A percentile compares a stretch with the other conserved stretches of the same genome.
These are phyloP conservation scores for Meriones psammophilus DNA, from an alignment of 2,797 vertebrate genomes.

Conservation along the genomic window DNA sequence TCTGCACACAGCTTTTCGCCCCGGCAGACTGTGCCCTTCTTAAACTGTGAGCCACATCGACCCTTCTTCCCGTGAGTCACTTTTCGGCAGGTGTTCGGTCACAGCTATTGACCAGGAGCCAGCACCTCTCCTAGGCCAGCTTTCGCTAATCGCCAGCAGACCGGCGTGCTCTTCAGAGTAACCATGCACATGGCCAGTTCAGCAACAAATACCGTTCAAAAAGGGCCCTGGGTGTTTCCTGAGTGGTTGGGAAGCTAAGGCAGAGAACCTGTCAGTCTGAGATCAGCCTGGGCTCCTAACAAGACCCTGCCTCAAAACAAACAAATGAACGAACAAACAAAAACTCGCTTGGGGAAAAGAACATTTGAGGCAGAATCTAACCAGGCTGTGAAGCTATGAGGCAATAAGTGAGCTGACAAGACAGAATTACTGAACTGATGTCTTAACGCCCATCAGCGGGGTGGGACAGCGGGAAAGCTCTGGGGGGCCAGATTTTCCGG, in stretches of 20 bases:
- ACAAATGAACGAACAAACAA: background rate
- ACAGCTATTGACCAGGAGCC: background rate
- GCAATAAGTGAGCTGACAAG: background rate
- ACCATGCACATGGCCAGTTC: background rate
- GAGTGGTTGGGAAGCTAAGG: background rate
- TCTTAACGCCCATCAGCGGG: background rate
- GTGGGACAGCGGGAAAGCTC: background rate
- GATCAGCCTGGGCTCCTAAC: background rate
- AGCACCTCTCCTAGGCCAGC: background rate
- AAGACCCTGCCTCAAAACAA: background rate
- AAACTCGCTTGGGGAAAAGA: conserved; percentile 5
- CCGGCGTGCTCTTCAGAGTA: background rate
- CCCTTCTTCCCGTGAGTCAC: background rate
- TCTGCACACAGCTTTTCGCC: background rate
- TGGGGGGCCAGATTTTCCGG: background rate
- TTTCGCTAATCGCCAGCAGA: background rate
- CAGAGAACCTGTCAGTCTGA: background rate
- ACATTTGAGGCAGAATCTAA: conserved; percentile 30
- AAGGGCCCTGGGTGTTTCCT: background rate
- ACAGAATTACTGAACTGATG: background rate
- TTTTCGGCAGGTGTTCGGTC: background rate
- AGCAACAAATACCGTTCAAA: background rate
- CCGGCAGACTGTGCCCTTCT: background rate
- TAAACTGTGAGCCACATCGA: background rate
- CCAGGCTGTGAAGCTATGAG: conserved; percentile 18